Percentiles rank a stretch among this genome's conserved stretches.
Evolutionary conservation across 2,888 invertebrate genomes (phyloP).

Genomic region (Coenonympha arcania): DNA sequence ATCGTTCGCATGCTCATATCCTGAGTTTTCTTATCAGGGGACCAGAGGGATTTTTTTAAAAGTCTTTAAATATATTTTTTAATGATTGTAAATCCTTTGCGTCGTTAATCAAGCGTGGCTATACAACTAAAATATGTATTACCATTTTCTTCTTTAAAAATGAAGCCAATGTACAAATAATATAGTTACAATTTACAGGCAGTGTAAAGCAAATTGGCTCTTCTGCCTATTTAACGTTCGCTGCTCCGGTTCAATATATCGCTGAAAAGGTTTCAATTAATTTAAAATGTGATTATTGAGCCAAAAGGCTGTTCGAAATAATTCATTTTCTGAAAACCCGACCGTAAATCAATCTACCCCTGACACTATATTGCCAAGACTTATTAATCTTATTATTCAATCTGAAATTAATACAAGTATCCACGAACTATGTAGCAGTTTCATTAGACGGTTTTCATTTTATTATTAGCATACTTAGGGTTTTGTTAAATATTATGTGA

Average conservation of each 20-base stretch:
- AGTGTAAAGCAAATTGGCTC: conserved; percentile 33
- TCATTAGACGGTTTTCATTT: neutral
- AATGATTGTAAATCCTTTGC: too few species aligned
- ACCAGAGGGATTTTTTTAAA: too few species aligned
- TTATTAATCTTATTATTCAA: conserved; percentile 13
- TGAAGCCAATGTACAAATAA: conserved; percentile 22
- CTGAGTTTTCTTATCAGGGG: too few species aligned
- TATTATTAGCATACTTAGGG: conserved; percentile 3
- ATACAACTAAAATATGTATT: neutral
- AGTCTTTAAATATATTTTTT: too few species aligned
- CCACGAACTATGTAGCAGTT: conserved; percentile 4
- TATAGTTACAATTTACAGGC: conserved; percentile 28
- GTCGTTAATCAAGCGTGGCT: neutral
- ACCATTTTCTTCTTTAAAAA: conserved; percentile 12
- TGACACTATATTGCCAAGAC: conserved; percentile 17
- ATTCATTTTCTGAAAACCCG: conserved; percentile 30
- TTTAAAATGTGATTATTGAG: conserved; percentile 39
- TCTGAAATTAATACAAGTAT: conserved; percentile 4
- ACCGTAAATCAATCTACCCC: conserved; percentile 30
- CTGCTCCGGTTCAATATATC: conserved; percentile 31
- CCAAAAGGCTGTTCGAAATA: conserved; percentile 29
- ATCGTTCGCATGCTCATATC: too few species aligned
- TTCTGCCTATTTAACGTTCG: conserved; percentile 36
- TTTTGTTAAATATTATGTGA: neutral
- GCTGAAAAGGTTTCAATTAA: conserved; percentile 42